Base-by-base conservation (phyloP, 2,113 vertebrate genomes). In the Stomatorhinus ivindoensis region DNA sequence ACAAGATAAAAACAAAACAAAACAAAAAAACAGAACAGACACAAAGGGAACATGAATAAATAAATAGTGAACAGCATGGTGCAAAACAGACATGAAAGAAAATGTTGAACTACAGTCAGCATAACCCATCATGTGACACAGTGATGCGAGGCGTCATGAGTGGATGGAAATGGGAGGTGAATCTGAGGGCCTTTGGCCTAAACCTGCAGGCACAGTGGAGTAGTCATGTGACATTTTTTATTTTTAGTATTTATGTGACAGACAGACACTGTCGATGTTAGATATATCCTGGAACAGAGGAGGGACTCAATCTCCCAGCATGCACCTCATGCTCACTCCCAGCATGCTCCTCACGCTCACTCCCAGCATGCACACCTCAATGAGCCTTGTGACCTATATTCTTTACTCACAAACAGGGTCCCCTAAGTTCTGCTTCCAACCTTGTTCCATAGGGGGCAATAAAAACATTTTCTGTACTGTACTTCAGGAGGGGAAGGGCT, bases 1-100 rank as follows among this genome's bases (percentile, higher is more conserved):
- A 97, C 97, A 99, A 98, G 93, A 90, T 96, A 94, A 96, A 96
- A 97, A 97, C 97, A 99, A 98, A 93, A 90, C 96, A 94, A 96
- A 96, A 97, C 96, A 95, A 96, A 92, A 92, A 97, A 96, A 97
- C 95, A 95, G 96, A 96, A 97, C 94, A 95, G 96, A 96, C 94
- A 95, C 96, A 96, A 96, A 96, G 92, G 89, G 90, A 89, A 15
- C 86, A 95, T 94, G 94, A 92, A 95, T 94, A 93, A 94, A 94
- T 93, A 93, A 95, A 95, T 91, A 55, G 88, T 88, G 83, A 88
- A 65, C 55, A 90, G 87, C 90, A 91, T 92, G 94, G 88, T 89
- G 92, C 76, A 92, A 89, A 86, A 82, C 17, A 76, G 51, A 90
- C 42, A 80, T 88, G 89, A 48, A 31, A 83, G 90, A 88, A 3